Conservation (phyloP, 2,888 invertebrate species). For the Lasioglossum malachurum region DNA sequence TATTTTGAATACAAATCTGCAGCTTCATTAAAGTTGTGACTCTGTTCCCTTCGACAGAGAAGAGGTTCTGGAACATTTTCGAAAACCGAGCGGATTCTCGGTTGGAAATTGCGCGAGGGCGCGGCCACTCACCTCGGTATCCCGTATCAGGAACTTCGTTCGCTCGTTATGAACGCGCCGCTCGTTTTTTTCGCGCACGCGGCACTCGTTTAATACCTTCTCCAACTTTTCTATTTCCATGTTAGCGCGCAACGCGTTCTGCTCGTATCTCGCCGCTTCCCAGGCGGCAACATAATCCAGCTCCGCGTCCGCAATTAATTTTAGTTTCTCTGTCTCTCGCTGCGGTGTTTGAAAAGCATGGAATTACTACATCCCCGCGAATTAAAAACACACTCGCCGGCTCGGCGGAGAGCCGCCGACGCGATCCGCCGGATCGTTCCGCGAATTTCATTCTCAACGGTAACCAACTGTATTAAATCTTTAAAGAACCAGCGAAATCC, state of each 20-base stretch:
- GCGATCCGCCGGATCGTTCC: neutral
- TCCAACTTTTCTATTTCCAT: constrained; percentile 77
- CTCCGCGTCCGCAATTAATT: constrained; percentile 73
- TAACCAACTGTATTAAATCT: neutral
- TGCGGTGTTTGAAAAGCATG: constrained; percentile 33
- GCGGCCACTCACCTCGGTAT: constrained; percentile 75
- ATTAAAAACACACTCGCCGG: neutral
- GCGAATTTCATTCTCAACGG: neutral
- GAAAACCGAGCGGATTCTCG: neutral
- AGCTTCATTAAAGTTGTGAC: too few relatives aligned
- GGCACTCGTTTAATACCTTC: constrained; percentile 75
- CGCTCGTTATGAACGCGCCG: constrained; percentile 81
- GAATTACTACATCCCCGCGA: constrained; percentile 20
- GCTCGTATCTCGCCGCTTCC: constrained; percentile 83
- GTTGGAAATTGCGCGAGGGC: neutral
- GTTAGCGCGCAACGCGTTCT: constrained; percentile 76
- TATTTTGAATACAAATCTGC: too few relatives aligned
- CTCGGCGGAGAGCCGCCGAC: neutral
- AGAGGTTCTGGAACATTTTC: neutral
- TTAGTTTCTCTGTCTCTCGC: constrained; percentile 70
- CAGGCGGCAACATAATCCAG: constrained; percentile 77
- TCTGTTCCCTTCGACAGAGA: neutral
- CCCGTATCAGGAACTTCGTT: constrained; percentile 76
- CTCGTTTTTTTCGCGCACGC: constrained; percentile 81
- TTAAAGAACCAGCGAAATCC: neutral